Base-by-base conservation (phyloP, 2,888 invertebrate species). In the Enoplolaimus lenunculus region DNA sequence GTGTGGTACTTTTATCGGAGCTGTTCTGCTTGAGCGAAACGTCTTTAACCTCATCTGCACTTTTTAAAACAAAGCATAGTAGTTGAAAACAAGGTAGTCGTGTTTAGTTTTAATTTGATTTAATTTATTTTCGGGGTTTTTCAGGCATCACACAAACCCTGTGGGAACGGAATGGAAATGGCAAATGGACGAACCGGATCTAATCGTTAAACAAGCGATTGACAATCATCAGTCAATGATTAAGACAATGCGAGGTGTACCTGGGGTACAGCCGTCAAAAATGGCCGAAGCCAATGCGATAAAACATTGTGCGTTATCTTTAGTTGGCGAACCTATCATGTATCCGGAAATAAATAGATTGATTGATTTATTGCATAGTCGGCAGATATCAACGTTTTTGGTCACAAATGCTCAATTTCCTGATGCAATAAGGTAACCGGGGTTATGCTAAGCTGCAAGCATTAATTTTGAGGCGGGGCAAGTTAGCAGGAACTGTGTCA, bases 331-430 rank as follows among this genome's bases (percentile, higher is more conserved):
- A 75, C 86, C 86, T 1, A 86, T 86, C 73, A 86, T 86, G 86
- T 86, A 86, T 78, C 86, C 86, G 21, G 82, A 85, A 76, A 86
- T 86, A 71, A 85, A 85, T 78, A 79, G 77, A 69, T 83, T 85
- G 74, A 77, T 85, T 2, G 74, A 77, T 13, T 76, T 85, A 65
- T 80, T 86, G 1, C 86, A 86, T 76, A 73, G 76, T 0, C 81
- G 82, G 75, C 75, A 77, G 7, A 85, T 86, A 70, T 86, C 86
- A 2, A 81, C 85, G 3, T 86, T 86, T 77, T 79, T 86, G 2
- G 86, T 86, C 29, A 86, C 86, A 16, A 86, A 86, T 78, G 86
- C 86, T 64, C 86, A 86, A 77, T 86, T 86, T 76, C 86, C 86
- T 1, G 84, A 85, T 59, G 85, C 84, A 3, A 86, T 86, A 62